Evolutionary conservation across 2,888 invertebrate genomes (phyloP), one percentile per base, ranked within the genome.

Genomic region (Eristalinus sepulchralis): DNA sequence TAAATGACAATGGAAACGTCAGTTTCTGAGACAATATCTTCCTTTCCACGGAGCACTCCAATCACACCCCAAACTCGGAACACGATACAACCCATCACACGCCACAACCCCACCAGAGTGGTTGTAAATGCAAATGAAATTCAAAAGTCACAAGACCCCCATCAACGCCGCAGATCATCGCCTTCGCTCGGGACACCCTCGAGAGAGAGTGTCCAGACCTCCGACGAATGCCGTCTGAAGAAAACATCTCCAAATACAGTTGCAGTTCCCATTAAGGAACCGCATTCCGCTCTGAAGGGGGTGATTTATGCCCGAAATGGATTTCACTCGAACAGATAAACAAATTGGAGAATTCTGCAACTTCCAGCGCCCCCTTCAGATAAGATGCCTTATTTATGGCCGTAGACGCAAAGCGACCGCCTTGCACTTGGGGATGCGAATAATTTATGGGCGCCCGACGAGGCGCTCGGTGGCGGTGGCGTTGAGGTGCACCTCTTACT

Each of bases 331-430:
- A 68, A 39, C 39, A 75, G 81, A 81, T 75, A 75, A 67, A 68
- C 81, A 81, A 81, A 75, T 73, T 75, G 68, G 81, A 27, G 27
- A 81, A 81, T 75, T 79, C 73, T 63, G 67, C 57, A 81, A 70
- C 68, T 57, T 67, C 17, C 62, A 73, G 67, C 39, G 53, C 67
- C 33, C 67, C 33, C 17, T 55, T 62, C 62, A 66, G 80, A 80
- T 80, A 80, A 72, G 72, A 80, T 80, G 62, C 60, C 73, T 72
- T 80, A 80, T 80, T 80, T 80, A 80, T 73, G 67, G 59, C 64
- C 27, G 11, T 10, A 24, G 20, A 24, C 63, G 20, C 31, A 63
- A 34, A 33, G 47, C n/a, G 47, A n/a, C 47, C 47, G 47, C 20
- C 67, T 70, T 60, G 20, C 24, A 24, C 33, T n/a, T 39, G 33